Base-by-base conservation (phyloP, 1,140 invertebrate species). In the Musca domestica region DNA sequence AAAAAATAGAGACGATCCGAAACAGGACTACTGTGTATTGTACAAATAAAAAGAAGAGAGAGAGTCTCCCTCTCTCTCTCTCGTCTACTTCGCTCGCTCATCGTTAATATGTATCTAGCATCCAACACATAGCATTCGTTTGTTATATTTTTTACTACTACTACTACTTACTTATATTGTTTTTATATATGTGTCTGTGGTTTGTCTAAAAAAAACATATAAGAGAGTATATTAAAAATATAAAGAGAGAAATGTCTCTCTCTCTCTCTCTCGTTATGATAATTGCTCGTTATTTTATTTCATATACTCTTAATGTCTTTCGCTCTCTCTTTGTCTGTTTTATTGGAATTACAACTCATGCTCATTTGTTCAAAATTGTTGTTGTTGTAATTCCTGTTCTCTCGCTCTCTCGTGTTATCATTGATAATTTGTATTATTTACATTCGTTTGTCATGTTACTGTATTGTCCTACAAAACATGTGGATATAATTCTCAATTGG, bases 401-500 rank as follows among this genome's bases (percentile, higher is more conserved):
- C 10, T 15, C 15, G 10, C 10, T 15, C 41, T 12, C 41, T 12
- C 41, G 15, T 3, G 15, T 15, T 12, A 46, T 15, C 41, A 46
- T 15, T n/a, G 15, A 46, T 15, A 9, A 46, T 46, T 46, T 46
- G 41, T 46, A 46, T 12, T 12, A 46, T 46, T 9, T 46, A 46
- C 10, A 2, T 46, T 56, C 17, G 15, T 56, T 12, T 14, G 4
- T 54, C 25, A 15, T 10, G 23, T 56, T 25, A 12, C 23, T 25
- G 22, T 14, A 2, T 23, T 54, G 12, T 54, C 10, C n/a, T 14
- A 23, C 52, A 25, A 5, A 56, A 56, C 3, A 17, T 56, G 23
- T n/a, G n/a, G n/a, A 17, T 15, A 56, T 56, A 25, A 56, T 56
- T 56, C 52, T 22, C 22, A 56, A 56, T 56, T 56, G 52, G 52